Evolutionary conservation across 92 coral and sea anemone species (phyloP), one percentile per base, ranked within the genome.

Genomic region (Isaurus tuberculatus): DNA sequence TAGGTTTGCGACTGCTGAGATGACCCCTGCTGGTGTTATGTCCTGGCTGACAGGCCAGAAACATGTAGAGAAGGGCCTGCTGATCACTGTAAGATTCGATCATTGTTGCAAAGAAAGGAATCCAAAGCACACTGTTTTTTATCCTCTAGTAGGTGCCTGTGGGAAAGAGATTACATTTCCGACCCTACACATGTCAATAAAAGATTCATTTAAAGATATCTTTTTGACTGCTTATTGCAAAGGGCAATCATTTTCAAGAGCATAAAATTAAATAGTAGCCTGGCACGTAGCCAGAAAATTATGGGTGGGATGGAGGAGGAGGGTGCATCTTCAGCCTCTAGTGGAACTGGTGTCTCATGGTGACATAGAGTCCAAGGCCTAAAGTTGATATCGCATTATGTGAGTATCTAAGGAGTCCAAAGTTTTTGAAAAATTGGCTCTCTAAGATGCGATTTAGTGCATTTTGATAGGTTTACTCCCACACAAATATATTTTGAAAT

Each of bases 21-120:
- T 83, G 40, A 65, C 81, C 14, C 87, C 87, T 36, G 81, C 71
- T 32, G 72, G 87, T 25, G 72, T 72, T 55, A 60, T 83, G 70
- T 75, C 70, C 29, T 83, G 87, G 71, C 37, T 83, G 37, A 46
- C 87, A 20, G 87, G 68, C 49, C 80, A 60, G 66, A 83, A 81
- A 80, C 84, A 80, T 80, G 72, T 65, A n/a, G 75, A 80, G 71
- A 60, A 60, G 72, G 84, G 84, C 70, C 55, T 60, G 73, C 36
- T 68, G 19, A 80, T 80, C 71, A 46, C 68, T 44, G 84, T 65
- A n/a, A 32, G 58, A 26, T 80, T 80, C 28, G 75, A 80, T 32
- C 84, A 80, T 49, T 65, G 71, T 79, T 79, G 84, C 22, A 53
- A 55, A 61, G 55, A 79, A 23, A 55, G 84, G 69, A 61, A 79